Conservation (phyloP, 2,113 vertebrate species). For the Synodontis membranacea region DNA sequence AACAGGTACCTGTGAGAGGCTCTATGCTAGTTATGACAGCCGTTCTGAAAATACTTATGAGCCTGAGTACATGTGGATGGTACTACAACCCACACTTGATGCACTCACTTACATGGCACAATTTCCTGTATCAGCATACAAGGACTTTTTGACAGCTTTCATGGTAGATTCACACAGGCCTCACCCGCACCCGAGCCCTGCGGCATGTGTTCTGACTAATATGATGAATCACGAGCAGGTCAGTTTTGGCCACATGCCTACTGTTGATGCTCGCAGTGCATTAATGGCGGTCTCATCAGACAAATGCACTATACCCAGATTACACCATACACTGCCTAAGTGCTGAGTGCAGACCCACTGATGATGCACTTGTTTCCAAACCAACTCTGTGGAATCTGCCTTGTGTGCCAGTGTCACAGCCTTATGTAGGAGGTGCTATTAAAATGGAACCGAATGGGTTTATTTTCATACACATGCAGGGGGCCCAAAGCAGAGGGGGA, state of each 20-base stretch:
- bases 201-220: background rate
- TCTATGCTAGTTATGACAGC: background rate
- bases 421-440: background rate
- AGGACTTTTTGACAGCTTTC: background rate
- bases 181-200: background rate
- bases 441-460: background rate
- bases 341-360: background rate
- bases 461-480: background rate
- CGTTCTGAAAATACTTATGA: background rate
- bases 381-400: background rate
- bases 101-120: background rate
- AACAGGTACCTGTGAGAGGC: background rate
- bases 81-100: background rate
- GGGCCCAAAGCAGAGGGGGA: background rate
- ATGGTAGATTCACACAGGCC: background rate
- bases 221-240: background rate
- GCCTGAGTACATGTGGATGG: background rate
- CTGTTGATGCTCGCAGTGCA: background rate
- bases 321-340: background rate
- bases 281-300: background rate
- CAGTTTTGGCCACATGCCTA: background rate
- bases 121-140: background rate
- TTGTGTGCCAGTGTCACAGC: background rate
- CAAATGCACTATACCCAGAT: background rate
- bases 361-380: slow-evolving; percentile 2